Base-by-base conservation (phyloP, 1,140 invertebrate genomes). In the Cydia strobilella region DNA sequence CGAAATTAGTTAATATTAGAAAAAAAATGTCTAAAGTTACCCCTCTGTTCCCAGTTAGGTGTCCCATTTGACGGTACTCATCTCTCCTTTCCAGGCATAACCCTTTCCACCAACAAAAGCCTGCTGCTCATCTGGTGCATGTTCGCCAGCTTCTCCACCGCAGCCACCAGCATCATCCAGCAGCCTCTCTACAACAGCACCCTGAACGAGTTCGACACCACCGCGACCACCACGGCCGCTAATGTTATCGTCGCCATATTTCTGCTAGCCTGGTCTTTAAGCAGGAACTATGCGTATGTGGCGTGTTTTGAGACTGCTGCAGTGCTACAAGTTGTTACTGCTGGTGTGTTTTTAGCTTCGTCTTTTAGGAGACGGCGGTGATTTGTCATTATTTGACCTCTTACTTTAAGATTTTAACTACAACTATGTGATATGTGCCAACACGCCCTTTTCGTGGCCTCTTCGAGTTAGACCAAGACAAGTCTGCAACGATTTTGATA, bases 171-270 rank as follows among this genome's bases (percentile, higher is more conserved):
- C 74, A 85, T 92, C 9, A 77, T 93, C 0, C 87, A 88, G 51
- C 87, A 91, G 59, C 90, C 91, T 0, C 65, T 93, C 0, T 91
- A 90, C 84, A 90, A 91, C 72, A 87, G 86, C 48, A 86, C 87
- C 0, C 77, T 92, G 3, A 90, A 90, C 76, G 90, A 93, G 31
- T 92, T 93, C 82, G 90, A 91, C 74, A 85, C 86, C 0, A 92
- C 89, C 0, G 90, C 90, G 2, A 92, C 91, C 0, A 85, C 88
- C 72, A 90, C 90, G 5, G 82, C 85, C 0, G 87, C 91, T 0
- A 93, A 93, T 75, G 80, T 82, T 0, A 75, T 93, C 3, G 88
- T 87, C 1, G 91, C 90, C 0, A 75, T 83, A 0, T 75, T 86
- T 10, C 79, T 93, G 2, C 83, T 93, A 78, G 65, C 85, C 2